Conservation (phyloP, 2,888 invertebrate genomes). For the Andrena marginata region DNA sequence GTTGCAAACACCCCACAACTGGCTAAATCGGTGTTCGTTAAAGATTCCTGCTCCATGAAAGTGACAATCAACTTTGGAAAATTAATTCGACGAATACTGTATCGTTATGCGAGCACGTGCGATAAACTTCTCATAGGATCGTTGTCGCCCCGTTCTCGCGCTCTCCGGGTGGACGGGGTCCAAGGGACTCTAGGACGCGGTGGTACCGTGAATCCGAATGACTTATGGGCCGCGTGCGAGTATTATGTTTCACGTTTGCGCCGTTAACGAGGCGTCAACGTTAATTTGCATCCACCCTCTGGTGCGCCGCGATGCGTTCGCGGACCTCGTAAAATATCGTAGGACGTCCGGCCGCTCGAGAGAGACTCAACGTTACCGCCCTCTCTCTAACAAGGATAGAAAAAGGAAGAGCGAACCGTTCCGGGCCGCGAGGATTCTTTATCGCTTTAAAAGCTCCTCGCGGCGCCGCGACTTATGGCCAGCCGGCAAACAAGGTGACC, state of each 20-base stretch:
- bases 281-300: constrained; percentile 59
- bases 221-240: constrained; percentile 48
- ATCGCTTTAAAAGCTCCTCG: constrained; percentile 42
- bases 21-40: neutral
- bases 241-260: constrained; percentile 49
- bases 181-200: neutral
- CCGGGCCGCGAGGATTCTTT: constrained; percentile 30
- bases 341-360: constrained; percentile 6
- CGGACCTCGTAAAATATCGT: constrained; percentile 43
- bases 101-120: neutral
- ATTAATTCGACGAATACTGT: neutral
- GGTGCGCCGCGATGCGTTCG: constrained; percentile 13
- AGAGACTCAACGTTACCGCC: constrained; percentile 31
- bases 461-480: constrained; percentile 40
- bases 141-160: neutral
- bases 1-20: neutral
- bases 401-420: neutral
- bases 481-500: constrained; percentile 47
- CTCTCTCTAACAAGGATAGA: constrained; percentile 37
- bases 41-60: too few species aligned
- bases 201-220: constrained; percentile 33
- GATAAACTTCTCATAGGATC: constrained; percentile 15
- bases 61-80: neutral
- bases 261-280: constrained; percentile 63
- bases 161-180: neutral